Base-by-base conservation (phyloP, 2,113 vertebrate genomes). In the Engystomops pustulosus region DNA sequence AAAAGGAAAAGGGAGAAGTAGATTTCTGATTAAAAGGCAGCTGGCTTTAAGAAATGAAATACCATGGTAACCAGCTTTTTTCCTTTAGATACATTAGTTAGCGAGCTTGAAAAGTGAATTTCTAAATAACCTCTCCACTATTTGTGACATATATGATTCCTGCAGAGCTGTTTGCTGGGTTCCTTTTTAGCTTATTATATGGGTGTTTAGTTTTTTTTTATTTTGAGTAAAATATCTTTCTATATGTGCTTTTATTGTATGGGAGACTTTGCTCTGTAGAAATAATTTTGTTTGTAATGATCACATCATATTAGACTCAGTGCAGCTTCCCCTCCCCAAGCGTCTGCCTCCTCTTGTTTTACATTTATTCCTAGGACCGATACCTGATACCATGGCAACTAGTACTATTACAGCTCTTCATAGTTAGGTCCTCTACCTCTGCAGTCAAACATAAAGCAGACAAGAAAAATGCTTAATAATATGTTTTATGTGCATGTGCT, bases 341-440 rank as follows among this genome's bases (percentile, higher is more conserved):
- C 47, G 30, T 20, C 47, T 69, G 20, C 15, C 68, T 79, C n/a
- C 72, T 47, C 83, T 85, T 69, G 65, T 53, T 79, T 70, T 85
- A 70, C 51, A 75, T 77, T 70, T 55, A 78, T 85, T 85, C 25
- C 30, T 65, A 69, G 67, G 60, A 36, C 72, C 34, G 41, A 65
- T 67, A 27, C 41, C 47, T 85, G 83, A 70, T 70, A 30, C 65
- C 83, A 84, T 84, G 83, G 83, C 62, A 84, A 79, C 83, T 70
- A 65, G 83, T 44, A 32, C 41, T 60, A 69, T 58, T 45, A 79
- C 25, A 55, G 20, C 45, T 34, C 32, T 85, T 67, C 36, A 79
- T 58, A 78, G 71, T 81, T 53, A 51, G 67, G 62, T 69, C 30
- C 49, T 51, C 23, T 62, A 79, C 55, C n/a, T n/a, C n/a, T 79